Base-by-base conservation (phyloP, 2,797 vertebrate genomes). In the Numenius phaeopus region DNA sequence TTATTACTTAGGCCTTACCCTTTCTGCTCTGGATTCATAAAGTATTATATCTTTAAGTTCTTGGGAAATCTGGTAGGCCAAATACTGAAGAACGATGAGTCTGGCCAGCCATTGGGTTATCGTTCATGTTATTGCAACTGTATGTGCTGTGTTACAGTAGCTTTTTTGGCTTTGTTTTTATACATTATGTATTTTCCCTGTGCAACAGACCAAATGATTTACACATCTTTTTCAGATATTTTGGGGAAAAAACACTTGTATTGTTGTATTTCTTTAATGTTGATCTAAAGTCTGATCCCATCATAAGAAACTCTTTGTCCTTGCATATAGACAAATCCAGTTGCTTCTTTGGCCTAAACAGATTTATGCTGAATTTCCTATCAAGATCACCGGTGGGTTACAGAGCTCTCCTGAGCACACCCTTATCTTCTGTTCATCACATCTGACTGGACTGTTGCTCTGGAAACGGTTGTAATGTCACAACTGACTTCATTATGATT, bases 401-500 rank as follows among this genome's bases (percentile, higher is more conserved):
- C 30, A 64, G 65, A 81, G 50, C 78, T 87, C 52, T 90, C 83
- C 67, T 69, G 24, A 2, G 2, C 75, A 42, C 55, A 90, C 71
- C 52, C 95, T 95, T 96, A 95, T 96, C 93, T 96, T 80, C 65
- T 89, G 59, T 77, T 96, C 96, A 95, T 96, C 96, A 62, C 87
- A 87, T 96, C 84, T 87, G 91, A 96, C 95, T 89, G 96, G 94
- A 87, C 96, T 94, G 96, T 97, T 96, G 96, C 96, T 96, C 85
- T 81, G 96, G 94, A 94, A 96, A 96, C 89, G 2, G 71, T 67
- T 93, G 77, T 71, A 95, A 67, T 96, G 92, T 96, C 46, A 23
- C 91, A 75, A 96, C 83, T 96, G 95, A 96, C 90, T 97, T 96
- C 96, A 97, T 96, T 97, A 96, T 95, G 96, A 96, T 97, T 97